Percentiles rank a stretch among this genome's conserved stretches.
Conservation (phyloP, 2,797 vertebrate species). For the Microcaecilia unicolor region DNA sequence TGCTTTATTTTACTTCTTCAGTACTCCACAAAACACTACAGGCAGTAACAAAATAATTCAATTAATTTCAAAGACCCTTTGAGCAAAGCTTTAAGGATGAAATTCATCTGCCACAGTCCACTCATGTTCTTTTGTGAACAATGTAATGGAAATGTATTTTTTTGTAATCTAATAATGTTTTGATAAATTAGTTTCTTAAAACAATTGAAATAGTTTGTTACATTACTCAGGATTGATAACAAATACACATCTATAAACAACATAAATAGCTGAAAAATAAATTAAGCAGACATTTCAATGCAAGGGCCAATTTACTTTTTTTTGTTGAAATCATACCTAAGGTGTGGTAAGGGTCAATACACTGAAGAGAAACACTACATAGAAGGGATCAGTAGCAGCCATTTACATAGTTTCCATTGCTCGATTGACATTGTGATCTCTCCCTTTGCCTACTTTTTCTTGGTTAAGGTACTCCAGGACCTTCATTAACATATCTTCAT, state of each 20-base stretch:
- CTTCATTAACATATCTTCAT: conserved; percentile 77
- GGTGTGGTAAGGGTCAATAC: conserved; percentile 31
- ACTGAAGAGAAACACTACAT: conserved; percentile 17
- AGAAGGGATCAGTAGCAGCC: no score
- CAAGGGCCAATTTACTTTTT: conserved; percentile 10
- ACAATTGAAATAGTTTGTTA: conserved; percentile 39
- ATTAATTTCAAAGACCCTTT: conserved; percentile 38
- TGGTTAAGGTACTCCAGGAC: conserved; percentile 78
- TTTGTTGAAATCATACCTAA: conserved; percentile 48
- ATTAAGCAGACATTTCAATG: conserved; percentile 36
- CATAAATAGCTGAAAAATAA: conserved; percentile 46
- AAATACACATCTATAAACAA: conserved; percentile 53
- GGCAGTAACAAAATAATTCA: conserved; percentile 71
- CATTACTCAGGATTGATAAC: conserved; percentile 45
- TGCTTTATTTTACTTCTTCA: conserved; percentile 60
- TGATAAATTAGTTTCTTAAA: conserved; percentile 45
- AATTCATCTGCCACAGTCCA: conserved; percentile 38
- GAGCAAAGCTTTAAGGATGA: conserved; percentile 39
- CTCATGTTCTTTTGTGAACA: conserved; percentile 36
- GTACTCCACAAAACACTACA: conserved; percentile 64
- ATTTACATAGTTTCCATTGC: conserved; percentile 66
- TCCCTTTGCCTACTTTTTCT: conserved; percentile 67
- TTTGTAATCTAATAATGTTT: conserved; percentile 33
- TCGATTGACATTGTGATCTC: conserved; percentile 63
- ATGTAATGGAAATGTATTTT: conserved; percentile 29